Base-by-base conservation (phyloP, 1,140 invertebrate genomes). In the Tyrophagus putrescentiae region DNA sequence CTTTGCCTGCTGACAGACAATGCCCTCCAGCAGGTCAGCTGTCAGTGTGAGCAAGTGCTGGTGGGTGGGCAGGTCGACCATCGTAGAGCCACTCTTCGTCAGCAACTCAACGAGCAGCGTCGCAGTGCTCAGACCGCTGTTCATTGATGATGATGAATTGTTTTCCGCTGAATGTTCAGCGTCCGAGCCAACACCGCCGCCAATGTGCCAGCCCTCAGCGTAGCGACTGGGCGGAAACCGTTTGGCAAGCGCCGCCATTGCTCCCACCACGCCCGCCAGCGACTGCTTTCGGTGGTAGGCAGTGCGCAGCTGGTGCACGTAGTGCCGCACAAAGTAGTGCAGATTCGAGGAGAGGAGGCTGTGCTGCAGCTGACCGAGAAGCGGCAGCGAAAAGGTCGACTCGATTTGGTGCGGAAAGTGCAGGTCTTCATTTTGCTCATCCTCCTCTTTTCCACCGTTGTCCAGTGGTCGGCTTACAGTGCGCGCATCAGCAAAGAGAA, bases 1-100 rank as follows among this genome's bases (percentile, higher is more conserved):
- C 11, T 44, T 58, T 11, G 45, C 23, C 7, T 16, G 23, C 25
- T 53, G n/a, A 52, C 54, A 50, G 31, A 23, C 61, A 59, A 66
- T 65, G 75, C 82, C 82, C 44, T 78, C 75, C 53, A 82, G 76
- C 0, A 85, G 67, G 72, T 84, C 84, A 39, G 79, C 79, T 48
- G 76, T 74, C 16, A 85, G 68, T 29, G 75, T 68, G 4, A 84
- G 68, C 4, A 82, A 68, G 67, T 80, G 76, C 58, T 76, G 74
- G 64, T 84, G 82, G 42, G 76, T 76, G 11, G 75, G 70, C 1
- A 85, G 68, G 66, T 85, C 83, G 41, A 82, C 72, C 45, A 77
- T 76, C 4, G 80, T 66, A 7, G 76, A 70, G 4, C 11, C 31
- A 54, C 39, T 54, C 27, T 54, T 54, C 2, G 52, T 54, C 2